Conservation (phyloP, 2,113 vertebrate species). For the Machaerirhynchus nigripectus region DNA sequence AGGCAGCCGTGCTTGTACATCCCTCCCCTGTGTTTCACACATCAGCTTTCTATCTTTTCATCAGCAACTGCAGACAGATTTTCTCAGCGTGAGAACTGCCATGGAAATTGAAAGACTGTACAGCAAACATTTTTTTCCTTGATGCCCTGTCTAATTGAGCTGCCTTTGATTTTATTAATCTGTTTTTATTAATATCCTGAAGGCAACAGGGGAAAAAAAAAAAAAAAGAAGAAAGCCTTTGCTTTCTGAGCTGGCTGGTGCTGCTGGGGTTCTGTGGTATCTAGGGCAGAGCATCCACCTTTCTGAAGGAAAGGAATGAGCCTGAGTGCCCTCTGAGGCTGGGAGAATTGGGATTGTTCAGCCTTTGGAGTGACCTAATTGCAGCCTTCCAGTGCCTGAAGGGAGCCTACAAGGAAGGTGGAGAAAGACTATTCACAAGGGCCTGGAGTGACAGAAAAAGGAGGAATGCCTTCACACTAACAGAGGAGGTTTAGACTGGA, state of each 20-base stretch:
- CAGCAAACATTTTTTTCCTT: constrained; percentile 51
- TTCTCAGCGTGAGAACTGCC: constrained; percentile 61
- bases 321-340: not conserved
- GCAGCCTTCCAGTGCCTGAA: not conserved
- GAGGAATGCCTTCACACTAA: no score
- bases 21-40: constrained; percentile 29
- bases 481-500: not conserved
- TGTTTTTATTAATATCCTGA: constrained; percentile 70
- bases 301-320: not conserved
- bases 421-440: no score
- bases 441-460: no score
- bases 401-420: not conserved
- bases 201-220: constrained; percentile 26
- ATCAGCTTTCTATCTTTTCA: constrained; percentile 41
- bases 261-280: not conserved
- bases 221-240: not conserved
- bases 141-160: constrained; percentile 41
- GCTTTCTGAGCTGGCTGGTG: not conserved
- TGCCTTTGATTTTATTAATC: constrained; percentile 67
- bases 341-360: not conserved
- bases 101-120: constrained; percentile 57
- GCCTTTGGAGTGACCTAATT: not conserved
- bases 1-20: not conserved
- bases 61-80: constrained; percentile 61
- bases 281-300: not conserved